Evolutionary conservation across 2,797 vertebrate species (phyloP), one percentile per base, ranked within the genome.

Genomic region (Chromobotia macracanthus): DNA sequence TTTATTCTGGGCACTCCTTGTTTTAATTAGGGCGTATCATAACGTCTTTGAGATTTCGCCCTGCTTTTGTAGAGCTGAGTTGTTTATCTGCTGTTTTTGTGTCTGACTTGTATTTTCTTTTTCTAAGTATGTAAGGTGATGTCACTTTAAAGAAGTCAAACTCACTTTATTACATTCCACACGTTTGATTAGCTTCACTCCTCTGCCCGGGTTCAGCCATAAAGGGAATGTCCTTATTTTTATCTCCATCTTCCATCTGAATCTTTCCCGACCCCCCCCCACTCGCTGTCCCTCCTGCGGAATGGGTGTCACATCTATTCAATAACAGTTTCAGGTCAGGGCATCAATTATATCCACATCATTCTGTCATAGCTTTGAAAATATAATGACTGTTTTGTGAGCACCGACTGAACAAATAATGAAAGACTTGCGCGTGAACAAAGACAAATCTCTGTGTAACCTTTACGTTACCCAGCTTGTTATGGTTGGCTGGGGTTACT

Each of bases 321-420:
- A 79, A 81, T 84, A 85, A 80, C 80, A 83, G 78, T 87, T 73
- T 82, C 56, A 60, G 82, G 74, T 75, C 77, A 83, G 79, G 48
- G 67, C 77, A 82, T 82, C 74, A 81, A 79, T 76, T 69, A 78
- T 76, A 79, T 66, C 58, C 78, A 67, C 65, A 83, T 82, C 77
- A 72, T 72, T 84, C 79, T 84, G 85, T 75, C 82, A 25, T 82
- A 86, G 81, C 83, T 86, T 86, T 84, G 84, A 80, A 84, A 75
- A 58, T 66, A 56, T 83, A 88, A 85, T 88, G 82, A 86, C 72
- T 78, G 86, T 80, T 87, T 84, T 85, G 80, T 77, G 48, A 70
- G 75, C 82, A 65, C 73, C 71, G 81, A 78, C 81, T 68, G 76
- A 81, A 71, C 68, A 79, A 88, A 85, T 80, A 81, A 83, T 65